Percentiles rank a stretch among this genome's conserved stretches.
Evolutionary conservation across 2,797 vertebrate species (phyloP).

Genomic region (Australoheros facetus): DNA sequence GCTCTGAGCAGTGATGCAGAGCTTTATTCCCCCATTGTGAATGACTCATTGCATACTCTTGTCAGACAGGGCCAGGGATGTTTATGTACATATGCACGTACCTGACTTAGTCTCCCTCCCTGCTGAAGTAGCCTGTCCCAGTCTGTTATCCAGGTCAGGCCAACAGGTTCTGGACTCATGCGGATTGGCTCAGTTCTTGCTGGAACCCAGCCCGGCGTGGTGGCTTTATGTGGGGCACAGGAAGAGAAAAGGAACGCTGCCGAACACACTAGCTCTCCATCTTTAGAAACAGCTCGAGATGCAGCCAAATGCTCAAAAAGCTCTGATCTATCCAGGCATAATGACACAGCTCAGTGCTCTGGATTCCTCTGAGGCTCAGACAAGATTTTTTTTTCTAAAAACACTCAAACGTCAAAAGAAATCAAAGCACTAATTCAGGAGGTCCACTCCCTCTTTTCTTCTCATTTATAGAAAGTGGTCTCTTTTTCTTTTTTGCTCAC

Average conservation of each 20-base stretch:
- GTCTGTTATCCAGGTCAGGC: constrained; percentile 79
- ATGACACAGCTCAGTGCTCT: constrained; percentile 61
- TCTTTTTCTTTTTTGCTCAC: constrained; percentile 1
- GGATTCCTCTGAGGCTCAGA: constrained; percentile 56
- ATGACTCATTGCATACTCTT: neutral
- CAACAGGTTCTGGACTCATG: constrained; percentile 78
- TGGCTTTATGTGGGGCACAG: constrained; percentile 78
- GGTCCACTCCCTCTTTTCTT: constrained; percentile 25
- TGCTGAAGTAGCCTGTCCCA: constrained; percentile 60
- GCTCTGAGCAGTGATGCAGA: neutral
- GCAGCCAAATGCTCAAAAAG: constrained; percentile 63
- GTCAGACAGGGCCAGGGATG: neutral
- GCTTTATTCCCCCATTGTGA: neutral
- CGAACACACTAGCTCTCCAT: constrained; percentile 57
- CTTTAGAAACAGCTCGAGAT: constrained; percentile 61
- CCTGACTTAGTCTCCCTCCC: constrained; percentile 41
- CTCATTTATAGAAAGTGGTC: constrained; percentile 28
- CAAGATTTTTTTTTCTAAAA: constrained; percentile 47
- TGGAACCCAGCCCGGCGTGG: constrained; percentile 75
- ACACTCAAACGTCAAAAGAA: constrained; percentile 47
- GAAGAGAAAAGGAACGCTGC: constrained; percentile 58
- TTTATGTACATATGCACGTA: constrained; percentile 24
- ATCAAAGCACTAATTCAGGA: constrained; percentile 55
- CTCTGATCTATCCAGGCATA: constrained; percentile 54
- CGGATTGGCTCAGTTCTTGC: constrained; percentile 74